Evolutionary conservation across 2,797 vertebrate genomes (phyloP), one percentile per base, ranked within the genome.

Genomic region (Gymnothorax javanicus): DNA sequence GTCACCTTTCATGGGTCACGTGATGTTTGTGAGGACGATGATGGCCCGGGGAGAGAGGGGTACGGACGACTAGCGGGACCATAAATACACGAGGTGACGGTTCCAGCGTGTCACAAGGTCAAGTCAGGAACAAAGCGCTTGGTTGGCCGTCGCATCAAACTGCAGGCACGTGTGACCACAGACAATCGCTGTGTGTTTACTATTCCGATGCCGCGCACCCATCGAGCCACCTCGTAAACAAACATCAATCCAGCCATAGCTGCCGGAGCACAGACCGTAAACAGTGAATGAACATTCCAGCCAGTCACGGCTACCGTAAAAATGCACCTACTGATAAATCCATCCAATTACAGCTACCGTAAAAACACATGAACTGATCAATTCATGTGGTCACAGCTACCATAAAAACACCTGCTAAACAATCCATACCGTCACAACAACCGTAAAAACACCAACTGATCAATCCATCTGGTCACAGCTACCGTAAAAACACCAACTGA

Each of bases 41-140:
- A 7, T 9, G 75, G 50, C 43, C 17, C 0, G 0, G 27, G 27
- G 67, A 13, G 8, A 33, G 7, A 17, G 82, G 64, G 43, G 84
- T 57, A 84, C 43, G 86, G 57, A 56, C 20, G 59, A 87, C 64
- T 8, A 79, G 11, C 27, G n/a, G 60, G 56, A 77, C 15, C 15
- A 50, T 83, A 79, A 75, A 71, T 13, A 86, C 60, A 86, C 82
- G 87, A 60, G 85, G 77, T 85, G 71, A 88, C 25, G 27, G 58
- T 88, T 88, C 85, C 64, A 88, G 88, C 25, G 11, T 71, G 86
- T 79, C 43, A 57, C n/a, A 85, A 50, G 83, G 69, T 64, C 13
- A 86, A 73, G 69, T 57, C 69, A 77, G 52, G 54, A 59, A 79
- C 85, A 85, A 85, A 85, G 33, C 50, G 33, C 5, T 7, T 15